Evolutionary conservation across 92 coral and sea anemone genomes (phyloP).

Genomic region (Siderastrea radians): DNA sequence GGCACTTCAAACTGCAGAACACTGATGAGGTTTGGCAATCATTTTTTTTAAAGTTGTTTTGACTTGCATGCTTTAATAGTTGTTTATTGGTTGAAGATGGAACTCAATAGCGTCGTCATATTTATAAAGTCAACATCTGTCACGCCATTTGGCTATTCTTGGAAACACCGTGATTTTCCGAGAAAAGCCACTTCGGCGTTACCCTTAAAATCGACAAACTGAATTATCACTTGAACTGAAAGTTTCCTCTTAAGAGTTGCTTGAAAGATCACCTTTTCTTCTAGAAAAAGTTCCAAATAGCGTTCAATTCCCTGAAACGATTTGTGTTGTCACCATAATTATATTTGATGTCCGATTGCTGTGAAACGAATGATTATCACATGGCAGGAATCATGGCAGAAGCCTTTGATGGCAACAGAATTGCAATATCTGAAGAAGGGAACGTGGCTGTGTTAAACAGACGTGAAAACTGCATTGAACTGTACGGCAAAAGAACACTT

Average conservation of each 20-base stretch:
- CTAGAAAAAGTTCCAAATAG: too few relatives aligned
- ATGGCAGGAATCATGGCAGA: background rate
- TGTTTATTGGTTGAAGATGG: too few relatives aligned
- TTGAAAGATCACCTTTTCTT: background rate
- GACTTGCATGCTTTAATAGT: too few relatives aligned
- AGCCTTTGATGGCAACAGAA: background rate
- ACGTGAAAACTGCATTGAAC: slow-evolving; percentile 1
- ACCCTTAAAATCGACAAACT: too few relatives aligned
- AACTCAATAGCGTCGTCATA: too few relatives aligned
- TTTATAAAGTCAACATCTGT: background rate
- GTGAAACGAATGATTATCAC: background rate
- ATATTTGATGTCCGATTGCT: background rate
- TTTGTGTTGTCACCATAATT: too few relatives aligned
- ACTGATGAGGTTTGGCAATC: too few relatives aligned
- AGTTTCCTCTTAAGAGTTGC: background rate
- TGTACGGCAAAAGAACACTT: background rate
- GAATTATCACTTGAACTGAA: background rate
- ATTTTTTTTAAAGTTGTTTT: too few relatives aligned
- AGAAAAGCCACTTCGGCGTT: background rate
- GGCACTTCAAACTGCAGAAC: too few relatives aligned
- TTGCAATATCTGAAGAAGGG: slow-evolving; percentile 2
- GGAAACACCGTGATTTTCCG: slow-evolving; percentile 6
- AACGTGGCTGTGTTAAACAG: slow-evolving; percentile 13
- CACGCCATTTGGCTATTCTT: background rate
- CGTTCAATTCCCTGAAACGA: background rate